Evolutionary conservation across 2,888 invertebrate species (phyloP).

Genomic region (Bellardia pandia): DNA sequence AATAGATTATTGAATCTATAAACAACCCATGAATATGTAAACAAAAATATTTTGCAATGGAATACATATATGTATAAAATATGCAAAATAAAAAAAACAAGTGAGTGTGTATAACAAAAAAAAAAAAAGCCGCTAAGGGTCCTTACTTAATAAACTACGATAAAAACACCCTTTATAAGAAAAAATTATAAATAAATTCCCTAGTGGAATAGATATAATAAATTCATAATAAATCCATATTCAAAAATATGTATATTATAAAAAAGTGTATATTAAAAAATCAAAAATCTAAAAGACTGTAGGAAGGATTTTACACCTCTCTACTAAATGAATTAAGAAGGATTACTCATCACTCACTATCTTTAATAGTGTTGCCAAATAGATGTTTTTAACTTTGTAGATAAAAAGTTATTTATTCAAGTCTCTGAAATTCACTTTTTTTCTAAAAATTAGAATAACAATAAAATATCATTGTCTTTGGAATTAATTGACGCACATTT

Average conservation of each 20-base stretch:
- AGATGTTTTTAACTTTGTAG: not conserved
- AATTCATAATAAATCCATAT: not conserved
- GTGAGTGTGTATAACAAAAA: conserved; percentile 52
- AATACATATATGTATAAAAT: not conserved
- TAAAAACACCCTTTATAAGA: conserved; percentile 12
- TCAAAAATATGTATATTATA: not conserved
- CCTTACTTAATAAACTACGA: not conserved
- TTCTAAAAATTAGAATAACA: no score
- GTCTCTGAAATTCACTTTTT: no score
- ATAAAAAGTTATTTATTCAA: not conserved
- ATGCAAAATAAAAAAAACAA: not conserved
- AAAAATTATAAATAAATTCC: conserved; percentile 4
- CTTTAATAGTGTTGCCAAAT: conserved; percentile 44
- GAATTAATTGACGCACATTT: no score
- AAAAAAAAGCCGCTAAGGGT: conserved; percentile 38
- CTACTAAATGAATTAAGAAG: conserved; percentile 37
- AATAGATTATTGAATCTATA: conserved; percentile 1
- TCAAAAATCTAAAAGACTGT: not conserved
- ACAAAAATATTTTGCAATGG: not conserved
- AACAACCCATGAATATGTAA: not conserved
- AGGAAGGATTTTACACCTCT: conserved; percentile 9
- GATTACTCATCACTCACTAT: conserved; percentile 64
- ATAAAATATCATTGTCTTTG: no score
- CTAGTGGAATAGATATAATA: conserved; percentile 13
- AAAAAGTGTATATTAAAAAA: conserved; percentile 1